Percentiles rank a stretch among this genome's conserved stretches.
Evolutionary conservation across 1,140 invertebrate species (phyloP).

Genomic region (Chymomyza costata): DNA sequence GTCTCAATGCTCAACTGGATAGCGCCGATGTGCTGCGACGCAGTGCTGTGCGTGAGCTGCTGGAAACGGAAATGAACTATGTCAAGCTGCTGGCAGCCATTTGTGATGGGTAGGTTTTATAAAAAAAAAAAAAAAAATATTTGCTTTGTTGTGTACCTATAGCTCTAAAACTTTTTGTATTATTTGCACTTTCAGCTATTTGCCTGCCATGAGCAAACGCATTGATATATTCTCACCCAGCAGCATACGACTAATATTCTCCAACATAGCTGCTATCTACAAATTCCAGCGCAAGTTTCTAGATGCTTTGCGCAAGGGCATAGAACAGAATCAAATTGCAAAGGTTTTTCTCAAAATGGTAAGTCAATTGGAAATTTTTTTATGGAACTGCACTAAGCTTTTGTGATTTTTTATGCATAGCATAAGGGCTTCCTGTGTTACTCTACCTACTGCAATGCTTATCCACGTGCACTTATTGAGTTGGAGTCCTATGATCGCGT

Average conservation of each 20-base stretch:
- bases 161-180: no score
- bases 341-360: slow-evolving; percentile 74
- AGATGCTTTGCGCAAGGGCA: slow-evolving; percentile 54
- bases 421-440: slow-evolving; percentile 88
- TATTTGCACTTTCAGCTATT: slow-evolving; percentile 40
- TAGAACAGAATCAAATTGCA: slow-evolving; percentile 71
- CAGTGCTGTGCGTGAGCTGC: slow-evolving; percentile 64
- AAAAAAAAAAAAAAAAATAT: no score
- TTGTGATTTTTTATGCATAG: slow-evolving; percentile 75
- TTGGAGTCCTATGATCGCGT: slow-evolving; percentile 69
- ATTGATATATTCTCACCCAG: slow-evolving; percentile 73
- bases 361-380: background rate
- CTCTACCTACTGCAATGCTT: slow-evolving; percentile 94
- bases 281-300: slow-evolving; percentile 67
- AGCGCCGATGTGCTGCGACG: slow-evolving; percentile 46
- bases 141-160: no score
- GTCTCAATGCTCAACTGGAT: slow-evolving; percentile 35
- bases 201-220: slow-evolving; percentile 73
- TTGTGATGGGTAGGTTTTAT: slow-evolving; percentile 71
- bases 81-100: slow-evolving; percentile 68
- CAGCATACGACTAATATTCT: slow-evolving; percentile 70
- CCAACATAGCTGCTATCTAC: slow-evolving; percentile 68
- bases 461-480: slow-evolving; percentile 78
- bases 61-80: slow-evolving; percentile 73
- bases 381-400: background rate